Evolutionary conservation across 1,140 invertebrate genomes (phyloP).

Genomic region (Oryctes rhinoceros): DNA sequence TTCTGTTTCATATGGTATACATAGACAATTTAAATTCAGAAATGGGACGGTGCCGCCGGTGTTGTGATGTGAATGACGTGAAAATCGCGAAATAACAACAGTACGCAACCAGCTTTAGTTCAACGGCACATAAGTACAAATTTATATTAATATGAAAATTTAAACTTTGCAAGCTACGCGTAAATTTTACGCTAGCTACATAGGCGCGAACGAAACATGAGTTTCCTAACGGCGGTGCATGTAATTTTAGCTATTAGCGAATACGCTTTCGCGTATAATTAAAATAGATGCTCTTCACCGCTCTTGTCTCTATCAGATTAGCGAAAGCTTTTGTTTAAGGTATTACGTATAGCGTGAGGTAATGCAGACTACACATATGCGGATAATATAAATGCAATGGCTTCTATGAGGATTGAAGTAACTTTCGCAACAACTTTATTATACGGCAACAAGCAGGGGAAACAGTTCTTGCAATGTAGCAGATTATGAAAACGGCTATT

Average conservation of each 20-base stretch:
- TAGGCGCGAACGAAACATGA: not conserved
- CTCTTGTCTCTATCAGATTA: not conserved
- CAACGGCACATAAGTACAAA: not conserved
- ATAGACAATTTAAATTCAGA: too few species aligned
- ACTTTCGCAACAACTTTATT: not conserved
- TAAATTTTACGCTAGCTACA: not conserved
- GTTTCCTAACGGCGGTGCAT: not conserved
- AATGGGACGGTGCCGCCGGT: too few species aligned
- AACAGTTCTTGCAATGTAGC: not conserved
- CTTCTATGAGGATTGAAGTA: not conserved
- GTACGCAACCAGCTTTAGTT: not conserved
- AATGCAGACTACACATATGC: not conserved
- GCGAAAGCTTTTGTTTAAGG: slow-evolving; percentile 10
- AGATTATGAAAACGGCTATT: too few species aligned
- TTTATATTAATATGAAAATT: slow-evolving; percentile 7
- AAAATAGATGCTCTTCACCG: not conserved
- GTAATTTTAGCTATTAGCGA: slow-evolving; percentile 15
- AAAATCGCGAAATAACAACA: too few species aligned
- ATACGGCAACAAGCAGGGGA: not conserved
- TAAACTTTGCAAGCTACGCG: not conserved
- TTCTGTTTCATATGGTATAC: too few species aligned
- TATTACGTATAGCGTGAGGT: not conserved
- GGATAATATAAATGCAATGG: not conserved
- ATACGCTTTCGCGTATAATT: slow-evolving; percentile 1
- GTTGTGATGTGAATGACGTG: too few species aligned